phyloP scores from a whole-genome alignment of 2,113 vertebrate species.

The Gymnorhina tibicen region DNA sequence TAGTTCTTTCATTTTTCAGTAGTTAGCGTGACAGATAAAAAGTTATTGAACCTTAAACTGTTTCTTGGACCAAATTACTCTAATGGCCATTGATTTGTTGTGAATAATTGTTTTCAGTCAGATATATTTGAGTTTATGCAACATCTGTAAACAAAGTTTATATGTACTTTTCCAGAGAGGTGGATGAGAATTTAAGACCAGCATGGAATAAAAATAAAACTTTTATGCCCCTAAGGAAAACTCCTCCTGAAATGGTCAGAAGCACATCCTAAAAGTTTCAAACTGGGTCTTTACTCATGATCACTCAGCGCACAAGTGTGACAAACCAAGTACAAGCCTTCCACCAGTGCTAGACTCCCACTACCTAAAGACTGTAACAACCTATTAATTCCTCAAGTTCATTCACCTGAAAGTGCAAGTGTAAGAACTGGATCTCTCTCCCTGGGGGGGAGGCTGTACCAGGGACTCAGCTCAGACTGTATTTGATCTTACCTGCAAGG shows the following conservation, averaged over 20 bases:
- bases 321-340: not conserved
- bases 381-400: not conserved
- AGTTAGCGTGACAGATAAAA: not conserved
- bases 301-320: not conserved
- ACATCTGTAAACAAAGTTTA: not conserved
- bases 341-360: not conserved
- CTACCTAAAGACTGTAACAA: not conserved
- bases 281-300: fast-evolving
- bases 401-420: not conserved
- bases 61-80: not conserved
- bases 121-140: not conserved
- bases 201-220: not conserved
- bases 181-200: not conserved
- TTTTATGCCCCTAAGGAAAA: not conserved
- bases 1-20: not conserved
- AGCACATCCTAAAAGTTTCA: not conserved
- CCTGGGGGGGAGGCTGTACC: not conserved
- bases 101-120: not conserved
- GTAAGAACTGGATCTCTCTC: not conserved
- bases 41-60: not conserved
- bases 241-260: not conserved
- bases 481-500: not conserved
- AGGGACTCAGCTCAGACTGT: not conserved
- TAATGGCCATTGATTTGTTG: not conserved
- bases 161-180: not conserved